These are phyloP conservation scores for Pachydiplax longipennis DNA, from an alignment of 2,888 invertebrate genomes.

Conservation along the genomic window DNA sequence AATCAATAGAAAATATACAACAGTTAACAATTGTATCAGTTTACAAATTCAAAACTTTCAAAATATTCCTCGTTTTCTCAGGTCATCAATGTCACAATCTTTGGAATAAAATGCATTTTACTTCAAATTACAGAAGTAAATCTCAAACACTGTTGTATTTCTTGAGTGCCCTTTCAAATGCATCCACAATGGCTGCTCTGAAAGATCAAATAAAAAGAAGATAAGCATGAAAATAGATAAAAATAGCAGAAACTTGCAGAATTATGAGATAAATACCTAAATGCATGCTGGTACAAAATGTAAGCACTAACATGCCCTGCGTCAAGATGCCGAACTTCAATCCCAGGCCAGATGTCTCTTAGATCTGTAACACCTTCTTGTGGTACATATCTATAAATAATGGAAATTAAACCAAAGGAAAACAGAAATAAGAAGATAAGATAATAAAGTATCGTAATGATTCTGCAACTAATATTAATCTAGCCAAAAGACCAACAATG, in stretches of 20 bases:
- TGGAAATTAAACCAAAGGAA: background rate
- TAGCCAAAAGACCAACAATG: too few relatives aligned
- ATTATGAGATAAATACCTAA: constrained; percentile 70
- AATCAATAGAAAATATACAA: constrained; percentile 13
- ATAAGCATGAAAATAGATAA: too few relatives aligned
- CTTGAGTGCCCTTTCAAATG: constrained; percentile 1
- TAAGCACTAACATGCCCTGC: constrained; percentile 91
- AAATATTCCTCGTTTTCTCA: background rate
- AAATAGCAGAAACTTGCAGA: background rate
- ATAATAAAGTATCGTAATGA: background rate
- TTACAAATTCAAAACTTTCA: background rate
- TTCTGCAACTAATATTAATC: too few relatives aligned
- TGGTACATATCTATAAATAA: constrained; percentile 75
- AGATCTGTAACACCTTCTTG: constrained; percentile 81
- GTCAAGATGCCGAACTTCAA: constrained; percentile 85
- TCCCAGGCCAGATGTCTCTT: constrained; percentile 92
- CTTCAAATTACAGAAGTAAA: background rate
- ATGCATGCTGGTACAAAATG: constrained; percentile 83
- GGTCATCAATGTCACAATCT: background rate
- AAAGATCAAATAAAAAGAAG: background rate
- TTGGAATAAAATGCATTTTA: background rate
- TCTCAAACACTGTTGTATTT: background rate
- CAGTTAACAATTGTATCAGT: background rate
- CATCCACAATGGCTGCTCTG: constrained; percentile 28
- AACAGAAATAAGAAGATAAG: background rate